Base-by-base conservation (phyloP, 2,888 invertebrate genomes). In the Trypoxylon attenuatum region DNA sequence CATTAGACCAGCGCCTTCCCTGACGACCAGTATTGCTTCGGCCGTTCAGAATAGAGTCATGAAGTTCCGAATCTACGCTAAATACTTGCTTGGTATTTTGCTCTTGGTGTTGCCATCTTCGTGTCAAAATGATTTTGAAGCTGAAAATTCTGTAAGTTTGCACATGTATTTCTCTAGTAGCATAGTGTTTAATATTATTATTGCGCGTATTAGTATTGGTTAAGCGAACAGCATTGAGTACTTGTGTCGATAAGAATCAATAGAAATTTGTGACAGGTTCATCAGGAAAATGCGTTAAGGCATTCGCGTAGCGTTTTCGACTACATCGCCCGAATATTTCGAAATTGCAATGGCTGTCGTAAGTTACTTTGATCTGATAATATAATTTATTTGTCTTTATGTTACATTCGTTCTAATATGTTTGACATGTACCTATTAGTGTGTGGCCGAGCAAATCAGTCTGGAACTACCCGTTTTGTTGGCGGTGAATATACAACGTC, bases 401-500 rank as follows among this genome's bases (percentile, higher is more conserved):
- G n/a, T n/a, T n/a, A n/a, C n/a, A n/a, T n/a, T n/a, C n/a, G n/a
- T n/a, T n/a, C n/a, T n/a, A n/a, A n/a, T n/a, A n/a, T n/a, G n/a
- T n/a, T n/a, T n/a, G n/a, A n/a, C n/a, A n/a, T n/a, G n/a, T n/a
- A n/a, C 4, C 49, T 5, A 43, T 0, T 46, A 89, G 89, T 82
- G 70, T 89, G 89, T 73, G 89, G 89, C n/a, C 79, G 88, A 66
- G 83, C 89, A 6, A 89, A 89, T 79, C 82, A 88, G 19, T 38
- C 16, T 15, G 83, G 82, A 47, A 86, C 86, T 18, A 76, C 78
- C 1, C 83, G 88, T 6, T 78, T 89, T 1, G 67, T 89, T 8
- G 89, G 89, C 0, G 90, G 90, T 1, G 90, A 90, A 76, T 83
- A 81, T 51, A 84, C 88, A 15, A 82, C 85, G 33, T 85, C 87